These are phyloP conservation scores for Eupsilia transversa DNA, from an alignment of 2,888 invertebrate genomes.

Conservation along the genomic window DNA sequence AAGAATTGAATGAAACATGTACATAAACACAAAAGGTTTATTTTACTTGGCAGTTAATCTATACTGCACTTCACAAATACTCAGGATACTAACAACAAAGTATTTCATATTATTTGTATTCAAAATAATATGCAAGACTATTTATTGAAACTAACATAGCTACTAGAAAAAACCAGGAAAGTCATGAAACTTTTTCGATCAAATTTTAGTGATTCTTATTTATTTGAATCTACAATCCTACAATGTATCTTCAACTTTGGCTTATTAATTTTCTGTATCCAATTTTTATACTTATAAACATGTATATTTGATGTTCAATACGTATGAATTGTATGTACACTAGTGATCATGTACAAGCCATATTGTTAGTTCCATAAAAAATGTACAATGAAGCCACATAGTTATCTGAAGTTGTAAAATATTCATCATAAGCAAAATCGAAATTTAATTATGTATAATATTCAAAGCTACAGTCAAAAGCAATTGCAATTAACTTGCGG, in stretches of 20 bases:
- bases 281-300: conserved; percentile 42
- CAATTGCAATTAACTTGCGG: conserved; percentile 71
- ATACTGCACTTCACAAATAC: conserved; percentile 68
- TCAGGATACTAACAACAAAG: conserved; percentile 72
- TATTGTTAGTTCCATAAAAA: conserved; percentile 83
- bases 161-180: conserved; percentile 39
- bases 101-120: conserved; percentile 53
- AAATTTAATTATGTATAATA: conserved; percentile 56
- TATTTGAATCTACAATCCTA: conserved; percentile 55
- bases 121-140: conserved; percentile 62
- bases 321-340: conserved; percentile 71
- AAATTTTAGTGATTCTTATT: conserved; percentile 61
- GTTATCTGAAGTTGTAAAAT: conserved; percentile 73
- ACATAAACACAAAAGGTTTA: conserved; percentile 44
- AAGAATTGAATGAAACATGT: conserved; percentile 44
- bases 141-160: conserved; percentile 67
- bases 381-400: conserved; percentile 74
- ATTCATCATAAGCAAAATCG: conserved; percentile 69
- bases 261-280: conserved; percentile 50
- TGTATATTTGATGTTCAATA: conserved; percentile 58
- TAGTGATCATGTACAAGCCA: conserved; percentile 82
- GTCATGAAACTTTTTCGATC: conserved; percentile 56
- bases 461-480: conserved; percentile 67
- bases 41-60: conserved; percentile 43
- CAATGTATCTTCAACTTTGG: conserved; percentile 37